Conservation (phyloP, 2,797 vertebrate genomes). For the Macropus fuliginosus region DNA sequence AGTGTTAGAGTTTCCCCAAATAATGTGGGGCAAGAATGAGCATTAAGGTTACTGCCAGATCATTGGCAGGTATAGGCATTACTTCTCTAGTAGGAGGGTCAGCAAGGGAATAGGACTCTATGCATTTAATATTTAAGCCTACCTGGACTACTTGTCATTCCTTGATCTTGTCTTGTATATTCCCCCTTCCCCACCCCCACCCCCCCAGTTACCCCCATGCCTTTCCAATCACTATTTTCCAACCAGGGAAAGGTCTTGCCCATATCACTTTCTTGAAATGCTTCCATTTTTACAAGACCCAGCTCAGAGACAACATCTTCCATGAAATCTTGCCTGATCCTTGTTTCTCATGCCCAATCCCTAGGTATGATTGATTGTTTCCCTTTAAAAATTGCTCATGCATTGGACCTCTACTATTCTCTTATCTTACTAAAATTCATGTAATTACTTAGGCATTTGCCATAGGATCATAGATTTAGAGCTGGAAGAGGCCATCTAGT, state of each 20-base stretch:
- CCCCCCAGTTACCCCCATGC: too few species aligned
- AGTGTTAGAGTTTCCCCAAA: not conserved
- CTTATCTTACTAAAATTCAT: not conserved
- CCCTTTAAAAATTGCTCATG: not conserved
- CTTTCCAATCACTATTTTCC: not conserved
- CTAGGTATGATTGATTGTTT: not conserved
- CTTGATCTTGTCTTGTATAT: not conserved
- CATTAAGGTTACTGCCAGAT: not conserved
- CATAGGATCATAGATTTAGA: not conserved
- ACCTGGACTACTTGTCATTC: not conserved
- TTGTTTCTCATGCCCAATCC: not conserved
- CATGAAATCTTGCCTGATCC: not conserved
- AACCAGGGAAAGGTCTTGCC: not conserved
- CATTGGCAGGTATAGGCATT: not conserved
- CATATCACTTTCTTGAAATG: not conserved
- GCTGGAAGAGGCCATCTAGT: not conserved
- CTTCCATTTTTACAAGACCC: not conserved
- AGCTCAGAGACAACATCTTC: not conserved
- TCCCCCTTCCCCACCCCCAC: too few species aligned
- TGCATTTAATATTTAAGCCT: not conserved
- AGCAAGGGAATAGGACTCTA: not conserved
- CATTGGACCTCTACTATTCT: not conserved
- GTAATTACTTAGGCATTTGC: not conserved
- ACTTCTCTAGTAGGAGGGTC: not conserved
- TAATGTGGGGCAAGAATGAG: not conserved